Conservation (phyloP, 2,888 invertebrate species). For the Lasioglossum marginatum region DNA sequence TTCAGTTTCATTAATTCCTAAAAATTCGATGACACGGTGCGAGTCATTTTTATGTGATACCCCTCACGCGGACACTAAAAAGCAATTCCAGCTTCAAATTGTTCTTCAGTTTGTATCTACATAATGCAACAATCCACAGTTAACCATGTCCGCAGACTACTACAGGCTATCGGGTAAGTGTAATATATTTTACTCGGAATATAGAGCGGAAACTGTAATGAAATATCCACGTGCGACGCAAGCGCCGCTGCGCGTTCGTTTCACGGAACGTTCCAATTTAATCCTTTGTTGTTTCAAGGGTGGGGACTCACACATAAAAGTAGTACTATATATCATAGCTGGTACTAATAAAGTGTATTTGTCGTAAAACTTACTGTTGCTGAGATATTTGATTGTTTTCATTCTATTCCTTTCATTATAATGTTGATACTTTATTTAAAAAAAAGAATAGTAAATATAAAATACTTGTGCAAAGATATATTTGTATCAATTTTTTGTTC, state of each 20-base stretch:
- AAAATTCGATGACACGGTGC: slow-evolving; percentile 53
- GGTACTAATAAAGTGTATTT: too few relatives aligned
- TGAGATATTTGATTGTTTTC: too few relatives aligned
- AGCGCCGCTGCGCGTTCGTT: slow-evolving; percentile 9
- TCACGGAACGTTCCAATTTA: background rate
- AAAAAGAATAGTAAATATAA: too few relatives aligned
- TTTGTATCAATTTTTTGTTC: too few relatives aligned
- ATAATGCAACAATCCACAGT: slow-evolving; percentile 62
- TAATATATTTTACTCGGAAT: slow-evolving; percentile 34
- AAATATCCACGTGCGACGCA: slow-evolving; percentile 8
- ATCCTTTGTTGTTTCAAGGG: background rate
- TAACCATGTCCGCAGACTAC: slow-evolving; percentile 57
- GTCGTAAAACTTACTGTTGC: too few relatives aligned
- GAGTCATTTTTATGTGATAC: slow-evolving; percentile 68
- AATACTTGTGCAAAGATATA: too few relatives aligned
- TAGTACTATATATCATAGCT: too few relatives aligned
- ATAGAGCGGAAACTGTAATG: slow-evolving; percentile 30
- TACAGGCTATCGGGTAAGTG: slow-evolving; percentile 54
- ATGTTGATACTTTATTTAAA: too few relatives aligned
- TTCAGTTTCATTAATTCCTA: slow-evolving; percentile 83
- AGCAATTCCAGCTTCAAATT: slow-evolving; percentile 51
- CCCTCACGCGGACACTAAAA: slow-evolving; percentile 37
- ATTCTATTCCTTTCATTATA: too few relatives aligned
- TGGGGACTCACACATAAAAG: too few relatives aligned
- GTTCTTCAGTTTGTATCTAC: slow-evolving; percentile 61